Percentiles rank a stretch among this genome's conserved stretches.
Conservation (phyloP, 64 coral and sea anemone species). For the Astreopora myriophthalma region DNA sequence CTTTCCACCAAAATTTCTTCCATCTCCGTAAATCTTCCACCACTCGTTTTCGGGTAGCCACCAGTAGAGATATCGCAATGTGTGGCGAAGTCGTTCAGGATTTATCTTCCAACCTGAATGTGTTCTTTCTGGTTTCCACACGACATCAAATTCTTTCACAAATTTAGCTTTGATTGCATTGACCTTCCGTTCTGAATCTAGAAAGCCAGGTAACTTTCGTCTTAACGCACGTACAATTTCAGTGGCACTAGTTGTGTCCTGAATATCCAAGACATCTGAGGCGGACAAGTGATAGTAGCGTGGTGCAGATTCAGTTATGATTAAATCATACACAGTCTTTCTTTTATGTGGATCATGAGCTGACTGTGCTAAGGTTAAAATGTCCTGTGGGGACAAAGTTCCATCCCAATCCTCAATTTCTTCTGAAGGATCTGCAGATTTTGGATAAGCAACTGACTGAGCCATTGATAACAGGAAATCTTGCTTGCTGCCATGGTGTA, state of each 20-base stretch:
- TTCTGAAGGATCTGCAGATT: neutral
- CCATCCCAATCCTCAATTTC: conserved; percentile 4
- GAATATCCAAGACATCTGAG: conserved; percentile 1
- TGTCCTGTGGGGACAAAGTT: neutral
- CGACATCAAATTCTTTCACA: neutral
- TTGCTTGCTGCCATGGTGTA: conserved; percentile 26
- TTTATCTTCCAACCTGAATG: too few species aligned
- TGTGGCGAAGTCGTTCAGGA: too few species aligned
- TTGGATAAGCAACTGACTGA: neutral
- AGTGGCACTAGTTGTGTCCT: conserved; percentile 27
- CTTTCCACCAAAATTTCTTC: conserved; percentile 24
- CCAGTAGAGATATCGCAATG: too few species aligned
- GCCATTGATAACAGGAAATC: conserved; percentile 18
- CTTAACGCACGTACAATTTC: conserved; percentile 21
- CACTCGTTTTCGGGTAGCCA: conserved; percentile 1
- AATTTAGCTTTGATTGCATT: neutral
- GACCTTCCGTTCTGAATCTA: conserved; percentile 35
- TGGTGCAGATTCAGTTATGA: conserved; percentile 16
- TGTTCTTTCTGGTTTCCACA: too few species aligned
- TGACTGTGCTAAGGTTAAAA: neutral
- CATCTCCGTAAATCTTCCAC: conserved; percentile 62
- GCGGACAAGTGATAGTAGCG: neutral
- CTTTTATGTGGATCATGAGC: neutral
- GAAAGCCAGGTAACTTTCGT: conserved; percentile 1
- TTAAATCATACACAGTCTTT: neutral